Base-by-base conservation (phyloP, 2,113 vertebrate species). In the Camarhynchus parvulus region DNA sequence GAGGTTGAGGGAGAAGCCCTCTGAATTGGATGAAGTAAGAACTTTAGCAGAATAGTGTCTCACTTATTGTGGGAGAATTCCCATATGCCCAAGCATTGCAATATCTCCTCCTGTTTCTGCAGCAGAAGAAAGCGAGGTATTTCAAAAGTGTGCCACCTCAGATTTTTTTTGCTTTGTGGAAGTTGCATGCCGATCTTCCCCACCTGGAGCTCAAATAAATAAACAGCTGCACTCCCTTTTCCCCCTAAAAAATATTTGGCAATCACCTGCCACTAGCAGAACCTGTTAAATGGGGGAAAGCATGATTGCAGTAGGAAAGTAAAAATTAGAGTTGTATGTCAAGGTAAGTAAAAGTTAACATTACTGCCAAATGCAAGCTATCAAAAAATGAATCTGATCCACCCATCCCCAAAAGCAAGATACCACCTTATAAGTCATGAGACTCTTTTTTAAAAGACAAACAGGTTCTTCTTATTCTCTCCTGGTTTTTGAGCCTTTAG, bases 1-100 rank as follows among this genome's bases (percentile, higher is more conserved):
- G 95, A 96, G 33, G 37, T 25, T 66, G 44, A 80, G 41, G 7
- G 53, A 95, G 61, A 83, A 95, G 96, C 56, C 23, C 39, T 89
- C 46, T 64, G 81, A 92, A 78, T 35, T 83, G 66, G 21, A 23
- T 84, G 62, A 95, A 94, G 61, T 74, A 82, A 82, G 64, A 95
- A 61, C 25, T 74, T 87, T 7, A 17, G 41, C 35, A 59, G 73
- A 94, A 44, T 56, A 28, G 66, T 30, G 11, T 72, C n/a, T 55
- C 47, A 14, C 52, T 90, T 70, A 94, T 63, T 98, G 98, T 98
- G 98, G 97, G 98, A 98, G 68, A 83, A 95, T 98, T 99, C 98
- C 97, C 98, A 96, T 97, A 89, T 92, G 70, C 76, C 69, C 50
- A 4, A 82, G 82, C 89, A 76, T 64, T 95, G 82, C 59, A 89